Evolutionary conservation across 2,113 vertebrate genomes (phyloP), one percentile per base, ranked within the genome.

Genomic region (Hippocampus barbouri): DNA sequence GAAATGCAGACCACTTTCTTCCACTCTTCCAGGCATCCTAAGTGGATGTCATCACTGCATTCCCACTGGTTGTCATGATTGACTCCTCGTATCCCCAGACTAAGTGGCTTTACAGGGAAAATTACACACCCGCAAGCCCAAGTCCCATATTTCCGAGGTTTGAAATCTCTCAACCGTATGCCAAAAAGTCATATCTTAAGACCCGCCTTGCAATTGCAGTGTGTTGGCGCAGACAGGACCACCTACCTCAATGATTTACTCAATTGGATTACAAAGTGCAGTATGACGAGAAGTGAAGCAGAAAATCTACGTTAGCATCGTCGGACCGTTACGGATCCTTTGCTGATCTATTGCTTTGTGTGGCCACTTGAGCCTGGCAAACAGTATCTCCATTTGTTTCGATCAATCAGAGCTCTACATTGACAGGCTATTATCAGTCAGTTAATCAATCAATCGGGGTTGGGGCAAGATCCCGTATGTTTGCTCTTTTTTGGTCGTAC

Each of bases 201-300:
- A 77, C 2, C 2, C 43, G 68, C 66, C 70, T 20, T 41, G 3
- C 23, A 7, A 70, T 71, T 25, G 30, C 47, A 64, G 23, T 51
- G 14, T 30, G 23, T 66, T 40, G 66, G 20, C 8, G 47, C 40
- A 23, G 69, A 27, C 34, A 27, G 57, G 34, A 51, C 23, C 64
- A 34, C 49, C 47, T n/a, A 53, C 60, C 16, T 4, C 15, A 79
- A 56, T 68, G 59, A 79, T 73, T 71, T 66, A 73, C 45, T 68
- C 15, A 30, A 64, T 25, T 60, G 49, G 61, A 67, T 68, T 68
- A 27, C 1, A 5, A 74, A 74, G 74, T 23, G 53, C 63, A 40
- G 69, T 63, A 7, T 60, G 66, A 62, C 38, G 49, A 66, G 54
- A 40, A 38, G 63, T 60, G 51, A 59, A 54, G 30, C 65, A 67